phyloP scores from a whole-genome alignment of 2,113 vertebrate species.

The Aptenodytes forsteri region DNA sequence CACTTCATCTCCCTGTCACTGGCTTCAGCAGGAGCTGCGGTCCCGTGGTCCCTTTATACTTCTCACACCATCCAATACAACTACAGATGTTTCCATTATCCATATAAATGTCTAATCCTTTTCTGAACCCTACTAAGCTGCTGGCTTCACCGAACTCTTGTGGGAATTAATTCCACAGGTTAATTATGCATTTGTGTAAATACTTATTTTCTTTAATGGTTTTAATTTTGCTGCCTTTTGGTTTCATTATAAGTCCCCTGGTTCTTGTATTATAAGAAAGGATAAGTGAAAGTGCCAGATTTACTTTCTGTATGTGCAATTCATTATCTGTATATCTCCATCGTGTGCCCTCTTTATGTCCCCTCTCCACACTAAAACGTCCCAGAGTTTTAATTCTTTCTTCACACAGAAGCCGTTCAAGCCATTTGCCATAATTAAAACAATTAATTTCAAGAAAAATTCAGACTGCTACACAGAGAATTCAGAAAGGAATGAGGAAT shows the following conservation, averaged over 20 bases:
- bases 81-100: slow-evolving; percentile 2
- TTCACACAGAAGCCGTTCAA: slow-evolving; percentile 30
- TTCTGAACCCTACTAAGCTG: slow-evolving; percentile 9
- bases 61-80: background rate
- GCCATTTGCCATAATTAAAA: slow-evolving; percentile 61
- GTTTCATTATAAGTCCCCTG: slow-evolving; percentile 46
- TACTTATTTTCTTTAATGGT: slow-evolving; percentile 61
- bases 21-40: background rate
- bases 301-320: slow-evolving; percentile 31
- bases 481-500: background rate
- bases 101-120: background rate
- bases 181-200: slow-evolving; percentile 57
- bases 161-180: slow-evolving; percentile 34
- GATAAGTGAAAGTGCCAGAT: slow-evolving; percentile 37
- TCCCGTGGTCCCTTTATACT: background rate
- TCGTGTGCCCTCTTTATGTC: slow-evolving; percentile 42
- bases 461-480: background rate
- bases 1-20: background rate
- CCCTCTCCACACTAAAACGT: background rate
- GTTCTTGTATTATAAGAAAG: background rate
- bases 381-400: slow-evolving; percentile 49
- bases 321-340: slow-evolving; percentile 30
- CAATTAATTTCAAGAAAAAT: slow-evolving; percentile 55
- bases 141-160: background rate
- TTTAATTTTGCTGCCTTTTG: slow-evolving; percentile 3